These are phyloP conservation scores for Callocephalon fimbriatum DNA, from an alignment of 2,113 vertebrate species.

Conservation along the genomic window DNA sequence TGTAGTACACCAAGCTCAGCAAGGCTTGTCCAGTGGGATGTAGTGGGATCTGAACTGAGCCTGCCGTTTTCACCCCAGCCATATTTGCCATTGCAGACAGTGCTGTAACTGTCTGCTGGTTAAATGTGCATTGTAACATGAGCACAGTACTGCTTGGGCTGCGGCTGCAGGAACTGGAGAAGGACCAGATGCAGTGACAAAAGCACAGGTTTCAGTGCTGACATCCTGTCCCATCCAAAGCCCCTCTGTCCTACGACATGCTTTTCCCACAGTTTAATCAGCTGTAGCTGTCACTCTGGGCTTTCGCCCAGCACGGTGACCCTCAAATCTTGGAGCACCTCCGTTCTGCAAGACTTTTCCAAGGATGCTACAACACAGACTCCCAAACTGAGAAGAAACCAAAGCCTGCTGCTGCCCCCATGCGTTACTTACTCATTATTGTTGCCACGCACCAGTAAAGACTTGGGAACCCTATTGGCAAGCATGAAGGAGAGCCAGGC, in stretches of 20 bases:
- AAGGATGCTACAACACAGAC: not conserved
- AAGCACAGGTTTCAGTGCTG: not conserved
- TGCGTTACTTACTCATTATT: not conserved
- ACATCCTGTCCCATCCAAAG: not conserved
- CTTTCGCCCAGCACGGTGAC: not conserved
- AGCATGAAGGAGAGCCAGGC: not conserved
- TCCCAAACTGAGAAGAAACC: not conserved
- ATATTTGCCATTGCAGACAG: not conserved
- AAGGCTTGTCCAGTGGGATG: not conserved
- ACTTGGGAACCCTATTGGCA: not conserved
- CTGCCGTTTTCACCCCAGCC: not conserved
- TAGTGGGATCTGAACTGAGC: not conserved
- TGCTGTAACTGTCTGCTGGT: not conserved
- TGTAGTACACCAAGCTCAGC: not conserved
- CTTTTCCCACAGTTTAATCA: not conserved
- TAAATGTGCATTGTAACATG: not conserved
- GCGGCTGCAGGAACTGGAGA: not conserved
- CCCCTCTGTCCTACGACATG: not conserved
- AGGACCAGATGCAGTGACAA: not conserved
- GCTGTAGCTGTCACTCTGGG: not conserved
- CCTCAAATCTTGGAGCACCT: not conserved
- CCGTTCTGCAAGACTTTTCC: not conserved
- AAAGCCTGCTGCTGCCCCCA: conserved; percentile 60
- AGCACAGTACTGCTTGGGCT: not conserved
- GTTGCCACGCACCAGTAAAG: not conserved